Evolutionary conservation across 2,113 vertebrate species (phyloP).

Genomic region (Centropus bengalensis): DNA sequence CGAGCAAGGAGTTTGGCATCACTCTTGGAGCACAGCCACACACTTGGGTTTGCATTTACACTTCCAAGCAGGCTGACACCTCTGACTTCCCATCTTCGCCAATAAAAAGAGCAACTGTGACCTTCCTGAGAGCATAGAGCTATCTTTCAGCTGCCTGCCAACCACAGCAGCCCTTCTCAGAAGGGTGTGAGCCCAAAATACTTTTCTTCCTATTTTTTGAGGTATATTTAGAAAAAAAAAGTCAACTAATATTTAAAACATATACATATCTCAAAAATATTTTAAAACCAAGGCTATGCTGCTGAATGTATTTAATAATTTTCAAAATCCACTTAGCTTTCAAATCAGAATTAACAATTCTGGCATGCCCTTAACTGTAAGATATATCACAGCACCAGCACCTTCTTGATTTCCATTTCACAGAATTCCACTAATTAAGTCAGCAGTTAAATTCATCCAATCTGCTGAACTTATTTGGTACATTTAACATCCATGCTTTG

Average conservation of each 20-base stretch:
- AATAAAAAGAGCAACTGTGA: constrained; percentile 30
- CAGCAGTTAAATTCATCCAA: background rate
- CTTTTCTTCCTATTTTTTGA: background rate
- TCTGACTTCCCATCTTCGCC: background rate
- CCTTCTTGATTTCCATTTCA: background rate
- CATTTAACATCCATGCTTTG: background rate
- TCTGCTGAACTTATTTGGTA: background rate
- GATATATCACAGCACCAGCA: background rate
- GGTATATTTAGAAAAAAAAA: background rate
- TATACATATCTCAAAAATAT: background rate
- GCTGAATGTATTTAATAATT: background rate
- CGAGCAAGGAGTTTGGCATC: background rate
- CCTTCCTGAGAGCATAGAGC: background rate
- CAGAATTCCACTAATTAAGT: background rate
- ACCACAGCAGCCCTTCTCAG: background rate
- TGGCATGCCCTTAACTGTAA: background rate
- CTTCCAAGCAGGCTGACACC: constrained; percentile 33
- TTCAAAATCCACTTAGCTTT: background rate
- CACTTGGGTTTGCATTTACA: background rate
- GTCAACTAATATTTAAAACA: background rate
- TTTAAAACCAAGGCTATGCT: background rate
- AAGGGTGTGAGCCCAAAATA: background rate
- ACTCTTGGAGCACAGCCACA: background rate
- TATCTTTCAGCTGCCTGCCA: constrained; percentile 19
- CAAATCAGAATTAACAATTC: background rate